phyloP scores from a whole-genome alignment of 2,113 vertebrate genomes.

The Rousettus leschenaultii region DNA sequence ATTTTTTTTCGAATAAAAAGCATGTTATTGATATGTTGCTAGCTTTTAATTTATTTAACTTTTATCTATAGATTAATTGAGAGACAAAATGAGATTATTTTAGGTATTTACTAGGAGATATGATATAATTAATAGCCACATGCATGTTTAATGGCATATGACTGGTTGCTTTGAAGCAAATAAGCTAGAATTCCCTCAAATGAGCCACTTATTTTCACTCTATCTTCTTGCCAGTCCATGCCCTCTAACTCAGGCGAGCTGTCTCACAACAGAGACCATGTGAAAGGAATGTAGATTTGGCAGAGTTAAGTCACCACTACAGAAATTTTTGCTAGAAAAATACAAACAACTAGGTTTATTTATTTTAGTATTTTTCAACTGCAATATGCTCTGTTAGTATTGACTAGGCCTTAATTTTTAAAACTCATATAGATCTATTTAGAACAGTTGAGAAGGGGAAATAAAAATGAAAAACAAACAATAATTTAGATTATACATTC shows the following conservation, averaged over 20 bases:
- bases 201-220: not conserved
- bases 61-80: not conserved
- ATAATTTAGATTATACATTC: not conserved
- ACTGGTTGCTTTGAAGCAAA: slow-evolving; percentile 5
- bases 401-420: slow-evolving; percentile 1
- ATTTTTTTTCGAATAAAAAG: slow-evolving; percentile 16
- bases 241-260: slow-evolving; percentile 5
- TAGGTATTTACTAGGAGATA: not conserved
- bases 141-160: slow-evolving; percentile 1
- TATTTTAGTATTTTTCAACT: not conserved
- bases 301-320: not conserved
- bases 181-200: not conserved
- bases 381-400: not conserved
- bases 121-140: not conserved
- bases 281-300: not conserved
- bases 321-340: slow-evolving; percentile 12
- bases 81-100: not conserved
- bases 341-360: not conserved
- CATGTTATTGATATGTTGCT: not conserved
- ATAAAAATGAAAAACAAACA: not conserved
- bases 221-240: not conserved
- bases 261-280: not conserved
- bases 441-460: not conserved
- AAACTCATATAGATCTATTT: not conserved
- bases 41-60: slow-evolving; percentile 11